These are phyloP conservation scores for Drosophila parvula DNA, from an alignment of 1,140 invertebrate genomes.

Conservation along the genomic window DNA sequence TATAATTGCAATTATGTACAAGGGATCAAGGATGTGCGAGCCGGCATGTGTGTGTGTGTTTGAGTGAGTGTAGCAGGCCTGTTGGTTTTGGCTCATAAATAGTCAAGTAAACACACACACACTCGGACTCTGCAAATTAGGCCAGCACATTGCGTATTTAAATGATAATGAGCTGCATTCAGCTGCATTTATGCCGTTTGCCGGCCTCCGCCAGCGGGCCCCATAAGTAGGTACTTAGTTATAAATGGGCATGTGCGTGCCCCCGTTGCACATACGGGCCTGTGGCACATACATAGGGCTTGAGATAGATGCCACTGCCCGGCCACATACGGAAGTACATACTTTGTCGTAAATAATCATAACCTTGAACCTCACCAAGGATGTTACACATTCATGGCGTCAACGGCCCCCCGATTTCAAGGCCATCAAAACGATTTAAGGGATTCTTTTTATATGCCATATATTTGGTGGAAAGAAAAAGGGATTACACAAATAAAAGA, in stretches of 20 bases:
- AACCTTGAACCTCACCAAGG: constrained; percentile 51
- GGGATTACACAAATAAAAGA: not conserved
- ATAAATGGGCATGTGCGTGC: constrained; percentile 42
- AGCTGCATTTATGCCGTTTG: constrained; percentile 52
- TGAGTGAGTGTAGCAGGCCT: constrained; percentile 42
- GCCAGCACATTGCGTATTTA: constrained; percentile 75
- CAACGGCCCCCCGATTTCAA: constrained; percentile 31
- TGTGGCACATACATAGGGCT: constrained; percentile 1
- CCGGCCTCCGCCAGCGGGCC: constrained; percentile 12
- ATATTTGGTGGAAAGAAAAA: not conserved
- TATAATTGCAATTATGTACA: constrained; percentile 47
- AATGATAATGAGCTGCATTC: constrained; percentile 77
- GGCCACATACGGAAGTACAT: constrained; percentile 32
- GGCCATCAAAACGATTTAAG: constrained; percentile 21
- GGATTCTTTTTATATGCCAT: not conserved
- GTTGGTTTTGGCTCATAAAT: constrained; percentile 55
- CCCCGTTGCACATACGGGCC: constrained; percentile 9
- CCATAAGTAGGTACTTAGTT: constrained; percentile 54
- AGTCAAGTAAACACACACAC: constrained; percentile 40
- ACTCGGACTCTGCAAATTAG: constrained; percentile 62
- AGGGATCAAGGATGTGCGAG: constrained; percentile 15
- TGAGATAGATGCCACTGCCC: not conserved
- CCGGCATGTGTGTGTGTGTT: constrained; percentile 2
- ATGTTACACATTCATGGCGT: constrained; percentile 48
- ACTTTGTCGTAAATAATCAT: constrained; percentile 50